phyloP scores from a whole-genome alignment of 2,797 vertebrate genomes.

The Hydrolagus colliei region DNA sequence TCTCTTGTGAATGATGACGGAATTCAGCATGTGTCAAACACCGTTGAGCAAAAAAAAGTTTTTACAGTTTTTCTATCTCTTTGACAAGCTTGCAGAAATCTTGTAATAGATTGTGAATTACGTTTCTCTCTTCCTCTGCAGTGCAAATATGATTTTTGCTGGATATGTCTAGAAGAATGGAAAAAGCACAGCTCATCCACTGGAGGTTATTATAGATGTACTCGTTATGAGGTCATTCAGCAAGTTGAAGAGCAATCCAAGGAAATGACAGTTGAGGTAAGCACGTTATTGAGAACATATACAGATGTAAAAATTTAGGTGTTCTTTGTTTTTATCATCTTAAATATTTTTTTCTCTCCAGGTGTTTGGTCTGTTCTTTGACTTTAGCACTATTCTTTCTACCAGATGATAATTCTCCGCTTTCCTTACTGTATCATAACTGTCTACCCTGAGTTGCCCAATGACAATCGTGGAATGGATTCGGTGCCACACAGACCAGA shows the following conservation, averaged over 20 bases:
- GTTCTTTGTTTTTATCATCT: not conserved
- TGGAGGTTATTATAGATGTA: constrained; percentile 94
- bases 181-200: constrained; percentile 98
- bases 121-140: constrained; percentile 45
- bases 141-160: constrained; percentile 98
- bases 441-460: too few species aligned
- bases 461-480: too few species aligned
- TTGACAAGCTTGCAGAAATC: not conserved
- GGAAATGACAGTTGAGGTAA: constrained; percentile 96
- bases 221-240: constrained; percentile 93
- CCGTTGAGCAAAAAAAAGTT: not conserved
- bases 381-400: too few species aligned
- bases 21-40: not conserved
- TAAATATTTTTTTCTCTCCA: not conserved
- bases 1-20: not conserved
- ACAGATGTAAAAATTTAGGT: constrained; percentile 12
- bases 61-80: not conserved
- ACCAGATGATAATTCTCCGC: too few species aligned
- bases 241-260: constrained; percentile 96
- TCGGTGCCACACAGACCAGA: too few species aligned
- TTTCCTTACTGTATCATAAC: too few species aligned
- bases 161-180: constrained; percentile 98
- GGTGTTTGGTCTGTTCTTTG: too few species aligned
- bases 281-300: not conserved
- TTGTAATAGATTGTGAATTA: not conserved